Percentiles rank a stretch among this genome's conserved stretches.
phyloP scores from a whole-genome alignment of 2,113 vertebrate genomes.

The Chloropsis hardwickii region DNA sequence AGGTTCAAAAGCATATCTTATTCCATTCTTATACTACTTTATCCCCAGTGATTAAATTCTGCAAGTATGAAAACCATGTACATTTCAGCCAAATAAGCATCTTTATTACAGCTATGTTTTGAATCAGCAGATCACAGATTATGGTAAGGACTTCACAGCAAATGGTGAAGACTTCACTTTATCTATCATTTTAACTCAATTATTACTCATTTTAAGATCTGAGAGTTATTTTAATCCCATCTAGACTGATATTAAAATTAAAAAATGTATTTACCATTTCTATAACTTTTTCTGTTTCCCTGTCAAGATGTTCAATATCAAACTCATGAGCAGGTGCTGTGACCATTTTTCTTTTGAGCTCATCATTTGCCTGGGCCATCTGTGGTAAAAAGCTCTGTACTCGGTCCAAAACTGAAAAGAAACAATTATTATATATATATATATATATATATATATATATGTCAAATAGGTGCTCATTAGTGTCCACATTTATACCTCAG shows the following conservation, averaged over 20 bases:
- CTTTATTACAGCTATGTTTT: neutral
- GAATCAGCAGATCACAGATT: neutral
- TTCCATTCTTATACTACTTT: neutral
- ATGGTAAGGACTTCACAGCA: neutral
- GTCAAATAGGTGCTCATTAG: neutral
- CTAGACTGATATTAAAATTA: neutral
- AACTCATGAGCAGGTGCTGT: slow-evolving; percentile 74
- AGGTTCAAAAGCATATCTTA: neutral
- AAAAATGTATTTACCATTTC: slow-evolving; percentile 81
- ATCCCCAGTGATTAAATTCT: neutral
- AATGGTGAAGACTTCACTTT: neutral
- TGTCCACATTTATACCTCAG: neutral
- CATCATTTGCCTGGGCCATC: slow-evolving; percentile 87
- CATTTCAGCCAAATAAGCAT: neutral
- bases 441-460: neutral
- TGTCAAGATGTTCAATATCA: slow-evolving; percentile 85
- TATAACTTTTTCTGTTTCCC: slow-evolving; percentile 77
- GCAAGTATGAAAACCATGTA: neutral
- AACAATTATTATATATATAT: neutral
- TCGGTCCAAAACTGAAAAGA: slow-evolving; percentile 80
- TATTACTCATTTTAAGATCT: neutral
- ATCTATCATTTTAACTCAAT: neutral
- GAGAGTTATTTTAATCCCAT: neutral
- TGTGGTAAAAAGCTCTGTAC: slow-evolving; percentile 89
- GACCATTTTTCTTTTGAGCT: slow-evolving; percentile 81